phyloP scores from a whole-genome alignment of 2,888 invertebrate species.

The Latrodectus hesperus region DNA sequence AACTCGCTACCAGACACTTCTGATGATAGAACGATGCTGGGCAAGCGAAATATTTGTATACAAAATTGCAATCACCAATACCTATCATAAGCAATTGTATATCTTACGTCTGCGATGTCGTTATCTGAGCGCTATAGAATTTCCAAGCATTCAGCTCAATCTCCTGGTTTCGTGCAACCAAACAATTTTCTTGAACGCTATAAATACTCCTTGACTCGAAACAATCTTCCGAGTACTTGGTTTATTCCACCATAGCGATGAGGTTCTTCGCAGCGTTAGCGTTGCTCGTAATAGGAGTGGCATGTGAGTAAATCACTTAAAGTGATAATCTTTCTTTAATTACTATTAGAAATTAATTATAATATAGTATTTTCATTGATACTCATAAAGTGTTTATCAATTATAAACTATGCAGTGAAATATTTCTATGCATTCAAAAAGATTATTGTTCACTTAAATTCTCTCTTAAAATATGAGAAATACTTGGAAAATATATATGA shows the following conservation, averaged over 20 bases:
- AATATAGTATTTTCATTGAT: no score
- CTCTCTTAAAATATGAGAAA: no score
- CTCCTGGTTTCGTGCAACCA: neutral
- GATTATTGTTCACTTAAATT: no score
- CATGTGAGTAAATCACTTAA: conserved; percentile 22
- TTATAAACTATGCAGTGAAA: no score
- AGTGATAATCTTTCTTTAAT: no score
- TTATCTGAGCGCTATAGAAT: neutral
- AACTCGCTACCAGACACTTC: no score
- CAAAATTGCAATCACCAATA: neutral
- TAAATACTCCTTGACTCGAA: neutral
- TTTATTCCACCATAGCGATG: conserved; percentile 12
- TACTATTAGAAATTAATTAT: no score
- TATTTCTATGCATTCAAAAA: no score
- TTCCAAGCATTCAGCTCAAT: neutral
- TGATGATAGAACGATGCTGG: neutral
- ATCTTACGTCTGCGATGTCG: neutral
- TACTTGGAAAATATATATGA: no score
- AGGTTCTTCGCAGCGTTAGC: conserved; percentile 47
- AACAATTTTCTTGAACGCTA: neutral
- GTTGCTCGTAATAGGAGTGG: conserved; percentile 36
- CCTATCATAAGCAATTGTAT: neutral
- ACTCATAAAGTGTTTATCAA: no score
- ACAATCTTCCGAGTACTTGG: neutral
- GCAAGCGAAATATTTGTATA: neutral